These are phyloP conservation scores for Gymnoscopelus braueri DNA, from an alignment of 2,797 vertebrate species.

Conservation along the genomic window DNA sequence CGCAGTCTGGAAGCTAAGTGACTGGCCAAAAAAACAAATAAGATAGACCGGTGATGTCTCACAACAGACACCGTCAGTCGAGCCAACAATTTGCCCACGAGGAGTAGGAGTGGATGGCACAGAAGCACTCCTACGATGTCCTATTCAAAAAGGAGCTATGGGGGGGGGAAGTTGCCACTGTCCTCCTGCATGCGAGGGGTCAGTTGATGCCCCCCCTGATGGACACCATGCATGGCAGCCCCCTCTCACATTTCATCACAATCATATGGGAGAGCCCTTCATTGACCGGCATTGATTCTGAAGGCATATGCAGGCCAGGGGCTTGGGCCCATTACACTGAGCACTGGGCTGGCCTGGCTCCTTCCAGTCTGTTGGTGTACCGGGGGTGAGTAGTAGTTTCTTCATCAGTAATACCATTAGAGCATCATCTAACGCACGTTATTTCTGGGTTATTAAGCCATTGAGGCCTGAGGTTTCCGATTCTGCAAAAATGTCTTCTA, in stretches of 20 bases:
- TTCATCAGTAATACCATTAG: constrained; percentile 82
- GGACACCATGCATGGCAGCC: constrained; percentile 67
- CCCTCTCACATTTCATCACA: constrained; percentile 69
- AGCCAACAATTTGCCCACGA: constrained; percentile 23
- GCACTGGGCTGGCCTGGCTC: constrained; percentile 65
- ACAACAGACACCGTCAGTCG: constrained; percentile 51
- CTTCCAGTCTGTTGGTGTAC: constrained; percentile 71
- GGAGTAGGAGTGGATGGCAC: constrained; percentile 20
- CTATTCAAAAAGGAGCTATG: constrained; percentile 37
- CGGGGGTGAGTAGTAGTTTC: constrained; percentile 66
- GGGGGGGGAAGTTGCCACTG: constrained; percentile 29
- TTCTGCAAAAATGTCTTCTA: too few relatives aligned
- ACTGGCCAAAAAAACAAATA: constrained; percentile 29
- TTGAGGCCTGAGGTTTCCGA: too few relatives aligned
- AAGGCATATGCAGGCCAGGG: constrained; percentile 68
- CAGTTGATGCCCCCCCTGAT: constrained; percentile 49
- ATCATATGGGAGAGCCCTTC: constrained; percentile 72
- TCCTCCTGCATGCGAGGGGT: constrained; percentile 40
- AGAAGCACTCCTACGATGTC: constrained; percentile 29
- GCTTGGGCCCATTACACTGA: constrained; percentile 61
- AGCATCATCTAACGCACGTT: constrained; percentile 73
- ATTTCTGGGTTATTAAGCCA: constrained; percentile 84
- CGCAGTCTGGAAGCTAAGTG: constrained; percentile 64
- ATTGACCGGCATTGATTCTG: constrained; percentile 76
- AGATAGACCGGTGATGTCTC: constrained; percentile 48